Conservation (phyloP, 35 echinoderm and acorn worm genomes). For the Heliocidaris erythrogramma region DNA sequence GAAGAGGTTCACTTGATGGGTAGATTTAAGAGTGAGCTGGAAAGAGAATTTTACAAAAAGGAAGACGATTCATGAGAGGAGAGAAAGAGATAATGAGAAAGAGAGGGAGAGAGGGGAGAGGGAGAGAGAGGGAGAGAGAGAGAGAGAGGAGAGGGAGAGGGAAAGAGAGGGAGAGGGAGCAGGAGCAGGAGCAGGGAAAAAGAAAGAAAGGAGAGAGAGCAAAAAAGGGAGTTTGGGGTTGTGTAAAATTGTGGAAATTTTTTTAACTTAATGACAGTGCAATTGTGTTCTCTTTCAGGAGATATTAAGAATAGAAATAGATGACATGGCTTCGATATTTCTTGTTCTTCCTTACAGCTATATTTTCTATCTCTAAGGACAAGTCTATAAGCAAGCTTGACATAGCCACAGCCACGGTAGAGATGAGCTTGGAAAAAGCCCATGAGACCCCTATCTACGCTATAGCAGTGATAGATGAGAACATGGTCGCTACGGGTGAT, state of each 20-base stretch:
- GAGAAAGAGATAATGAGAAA: background rate
- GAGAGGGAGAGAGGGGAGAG: background rate
- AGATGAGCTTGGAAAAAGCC: slow-evolving; percentile 61
- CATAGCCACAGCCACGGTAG: slow-evolving; percentile 55
- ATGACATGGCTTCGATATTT: background rate
- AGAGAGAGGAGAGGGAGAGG: too few species aligned
- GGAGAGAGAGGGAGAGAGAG: too few species aligned
- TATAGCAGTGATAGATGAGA: slow-evolving; percentile 69
- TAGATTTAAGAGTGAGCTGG: background rate
- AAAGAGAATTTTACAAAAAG: background rate
- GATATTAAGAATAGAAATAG: background rate
- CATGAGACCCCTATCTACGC: slow-evolving; percentile 79
- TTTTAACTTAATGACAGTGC: background rate
- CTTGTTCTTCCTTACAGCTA: slow-evolving; percentile 43
- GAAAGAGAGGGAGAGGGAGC: too few species aligned
- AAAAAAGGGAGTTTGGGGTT: background rate
- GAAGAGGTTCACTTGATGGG: background rate
- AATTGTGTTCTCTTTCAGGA: background rate
- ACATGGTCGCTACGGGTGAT: slow-evolving; percentile 85
- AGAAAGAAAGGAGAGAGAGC: background rate
- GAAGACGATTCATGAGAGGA: background rate
- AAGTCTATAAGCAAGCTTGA: slow-evolving; percentile 83
- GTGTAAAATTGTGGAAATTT: background rate
- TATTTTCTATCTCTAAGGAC: slow-evolving; percentile 88
- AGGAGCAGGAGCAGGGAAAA: too few species aligned